These are phyloP conservation scores for Rhimphoctona megacephalus DNA, from an alignment of 2,888 invertebrate species.

Conservation along the genomic window DNA sequence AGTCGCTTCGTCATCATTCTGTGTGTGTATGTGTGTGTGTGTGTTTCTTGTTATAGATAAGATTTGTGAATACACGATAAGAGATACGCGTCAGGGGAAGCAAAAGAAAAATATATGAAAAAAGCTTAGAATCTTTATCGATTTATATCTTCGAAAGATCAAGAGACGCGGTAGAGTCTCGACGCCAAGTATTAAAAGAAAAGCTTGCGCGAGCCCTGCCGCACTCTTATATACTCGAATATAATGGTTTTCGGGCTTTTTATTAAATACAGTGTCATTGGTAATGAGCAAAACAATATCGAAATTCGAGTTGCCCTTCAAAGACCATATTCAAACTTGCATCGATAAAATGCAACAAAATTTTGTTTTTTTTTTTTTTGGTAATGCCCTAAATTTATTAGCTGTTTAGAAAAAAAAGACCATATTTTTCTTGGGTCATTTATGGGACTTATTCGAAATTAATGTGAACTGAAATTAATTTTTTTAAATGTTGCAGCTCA, in stretches of 20 bases:
- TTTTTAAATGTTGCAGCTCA: not conserved
- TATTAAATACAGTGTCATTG: not conserved
- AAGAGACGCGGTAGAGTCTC: too few species aligned
- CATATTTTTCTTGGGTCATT: not conserved
- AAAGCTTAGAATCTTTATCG: conserved; percentile 28
- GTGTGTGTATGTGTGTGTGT: too few species aligned
- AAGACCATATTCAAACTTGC: not conserved
- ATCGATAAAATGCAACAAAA: not conserved
- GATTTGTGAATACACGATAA: conserved; percentile 55
- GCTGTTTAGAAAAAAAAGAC: not conserved
- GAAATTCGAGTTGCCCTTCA: not conserved
- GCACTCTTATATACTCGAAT: too few species aligned
- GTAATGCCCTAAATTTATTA: not conserved
- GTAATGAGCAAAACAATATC: not conserved
- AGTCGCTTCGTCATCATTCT: not conserved
- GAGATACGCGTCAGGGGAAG: conserved; percentile 7
- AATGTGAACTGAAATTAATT: not conserved
- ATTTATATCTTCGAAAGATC: conserved; percentile 28
- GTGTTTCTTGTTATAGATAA: conserved; percentile 57
- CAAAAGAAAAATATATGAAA: not conserved
- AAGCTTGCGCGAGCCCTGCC: too few species aligned
- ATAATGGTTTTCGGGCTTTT: too few species aligned
- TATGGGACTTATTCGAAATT: not conserved
- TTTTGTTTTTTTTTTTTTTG: not conserved
- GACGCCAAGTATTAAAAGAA: too few species aligned